Base-by-base conservation (phyloP, 2,797 vertebrate species). In the Dipus sagitta region DNA sequence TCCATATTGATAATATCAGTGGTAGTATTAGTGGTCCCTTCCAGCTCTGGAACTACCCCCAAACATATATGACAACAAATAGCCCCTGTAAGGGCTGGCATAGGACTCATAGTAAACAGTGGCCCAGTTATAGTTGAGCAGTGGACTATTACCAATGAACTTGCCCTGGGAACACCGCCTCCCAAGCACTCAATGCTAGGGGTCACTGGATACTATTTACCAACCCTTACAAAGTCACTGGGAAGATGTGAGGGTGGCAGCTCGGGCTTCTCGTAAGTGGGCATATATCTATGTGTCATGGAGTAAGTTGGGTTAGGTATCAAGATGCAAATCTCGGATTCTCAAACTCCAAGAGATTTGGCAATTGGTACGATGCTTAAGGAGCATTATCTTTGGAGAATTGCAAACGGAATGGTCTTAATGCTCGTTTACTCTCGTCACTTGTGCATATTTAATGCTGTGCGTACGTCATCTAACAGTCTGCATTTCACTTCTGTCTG, bases 311-410 rank as follows among this genome's bases (percentile, higher is more conserved):
- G 54, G 77, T 14, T 70, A n/a, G n/a, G 64, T 77, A 54, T 77
- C 90, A 84, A 87, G 52, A 84, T 52, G 52, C 64, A 93, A 65
- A 75, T 71, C 30, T 77, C 81, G 58, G 18, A 64, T 74, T 91
- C 30, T 78, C 71, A 86, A 82, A 71, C 13, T 21, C 62, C 12
- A 30, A 70, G 60, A 91, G 6, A 75, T 28, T 21, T 79, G 38
- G 38, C 47, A 78, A 26, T 80, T 32, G 72, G 2, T 82, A 68
- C 32, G 64, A 83, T n/a, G 52, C 62, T 94, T 90, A 68, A 80
- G 70, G 76, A 60, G 62, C 30, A 76, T 90, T 67, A 28, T 82
- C 54, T 82, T 85, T 38, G 75, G 34, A 94, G 60, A 68, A 65
- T 87, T 62, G 91, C 30, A 38, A 76, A 86, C 72, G 38, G 64